These are phyloP conservation scores for Steinernema feltiae DNA, from an alignment of 1,140 invertebrate genomes.

Conservation along the genomic window DNA sequence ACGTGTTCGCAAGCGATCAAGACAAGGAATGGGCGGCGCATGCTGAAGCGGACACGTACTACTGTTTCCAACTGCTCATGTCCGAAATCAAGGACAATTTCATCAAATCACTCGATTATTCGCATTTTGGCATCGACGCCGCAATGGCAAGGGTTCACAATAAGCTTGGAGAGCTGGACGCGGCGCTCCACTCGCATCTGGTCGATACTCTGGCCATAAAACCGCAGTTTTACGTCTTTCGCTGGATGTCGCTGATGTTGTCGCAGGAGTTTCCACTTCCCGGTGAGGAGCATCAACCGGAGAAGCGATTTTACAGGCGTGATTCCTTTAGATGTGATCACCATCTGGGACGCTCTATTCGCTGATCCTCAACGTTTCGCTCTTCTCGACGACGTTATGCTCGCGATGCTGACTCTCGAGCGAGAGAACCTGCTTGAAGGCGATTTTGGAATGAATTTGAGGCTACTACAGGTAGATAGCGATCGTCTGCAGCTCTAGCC, in stretches of 20 bases:
- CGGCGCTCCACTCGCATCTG: constrained; percentile 70
- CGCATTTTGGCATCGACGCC: constrained; percentile 65
- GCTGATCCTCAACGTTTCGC: constrained; percentile 41
- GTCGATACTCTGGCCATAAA: constrained; percentile 73
- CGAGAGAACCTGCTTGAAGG: constrained; percentile 36
- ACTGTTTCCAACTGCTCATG: constrained; percentile 95
- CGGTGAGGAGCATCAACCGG: constrained; percentile 36
- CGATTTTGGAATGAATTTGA: constrained; percentile 42
- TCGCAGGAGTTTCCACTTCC: constrained; percentile 95
- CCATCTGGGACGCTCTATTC: constrained; percentile 48
- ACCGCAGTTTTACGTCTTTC: constrained; percentile 91
- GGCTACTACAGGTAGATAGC: constrained; percentile 41
- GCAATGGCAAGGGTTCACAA: constrained; percentile 39
- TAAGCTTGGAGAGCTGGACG: constrained; percentile 62
- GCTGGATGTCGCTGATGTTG: constrained; percentile 89
- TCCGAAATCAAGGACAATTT: constrained; percentile 94
- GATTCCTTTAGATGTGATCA: constrained; percentile 42
- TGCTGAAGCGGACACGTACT: constrained; percentile 94
- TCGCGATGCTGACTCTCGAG: constrained; percentile 41
- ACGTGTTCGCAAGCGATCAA: constrained; percentile 85
- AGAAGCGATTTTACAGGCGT: constrained; percentile 17
- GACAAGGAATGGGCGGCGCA: constrained; percentile 66
- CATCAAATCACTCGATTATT: constrained; percentile 87
- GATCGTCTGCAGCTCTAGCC: background rate
- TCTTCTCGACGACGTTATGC: constrained; percentile 40